A percentile compares a stretch with the other conserved stretches of the same genome.
phyloP scores from a whole-genome alignment of 2,888 invertebrate species.

The Drosophila neutralis region DNA sequence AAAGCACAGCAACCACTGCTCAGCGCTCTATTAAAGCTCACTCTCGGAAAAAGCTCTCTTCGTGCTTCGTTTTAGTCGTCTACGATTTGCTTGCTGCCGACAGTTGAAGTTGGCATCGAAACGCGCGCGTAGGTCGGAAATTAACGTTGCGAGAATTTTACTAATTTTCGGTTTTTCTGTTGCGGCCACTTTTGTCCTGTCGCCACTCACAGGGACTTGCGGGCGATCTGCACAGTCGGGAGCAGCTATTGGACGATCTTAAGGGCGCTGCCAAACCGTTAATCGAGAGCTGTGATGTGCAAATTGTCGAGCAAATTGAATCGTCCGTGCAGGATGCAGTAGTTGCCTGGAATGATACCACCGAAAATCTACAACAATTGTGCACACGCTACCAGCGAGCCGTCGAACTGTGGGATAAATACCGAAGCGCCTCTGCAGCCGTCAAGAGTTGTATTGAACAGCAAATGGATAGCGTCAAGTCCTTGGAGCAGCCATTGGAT shows the following conservation, averaged over 20 bases:
- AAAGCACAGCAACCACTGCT: conserved; percentile 12
- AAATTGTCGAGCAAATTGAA: conserved; percentile 90
- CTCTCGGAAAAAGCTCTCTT: conserved; percentile 43
- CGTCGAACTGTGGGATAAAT: conserved; percentile 92
- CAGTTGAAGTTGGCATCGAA: conserved; percentile 69
- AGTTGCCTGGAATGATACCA: conserved; percentile 92
- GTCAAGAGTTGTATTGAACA: conserved; percentile 91
- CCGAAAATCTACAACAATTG: conserved; percentile 90
- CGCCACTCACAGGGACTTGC: conserved; percentile 88
- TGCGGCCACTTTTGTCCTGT: conserved; percentile 8
- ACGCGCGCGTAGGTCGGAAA: conserved; percentile 54
- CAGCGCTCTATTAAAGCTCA: conserved; percentile 31
- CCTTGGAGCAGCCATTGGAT: conserved; percentile 88
- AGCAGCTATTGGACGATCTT: conserved; percentile 90
- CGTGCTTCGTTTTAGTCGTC: conserved; percentile 14
- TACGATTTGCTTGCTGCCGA: conserved; percentile 1
- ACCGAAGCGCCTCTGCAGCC: conserved; percentile 91
- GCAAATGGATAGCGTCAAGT: conserved; percentile 90
- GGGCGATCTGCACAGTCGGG: conserved; percentile 90
- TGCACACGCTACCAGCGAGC: conserved; percentile 92
- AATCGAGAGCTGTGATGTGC: conserved; percentile 89
- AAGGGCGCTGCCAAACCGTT: conserved; percentile 90
- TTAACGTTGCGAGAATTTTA: conserved; percentile 26
- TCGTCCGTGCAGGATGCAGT: conserved; percentile 92
- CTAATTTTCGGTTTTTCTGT: conserved; percentile 1